These are phyloP conservation scores for Dicentrarchus labrax DNA, from an alignment of 2,113 vertebrate genomes.

Conservation along the genomic window DNA sequence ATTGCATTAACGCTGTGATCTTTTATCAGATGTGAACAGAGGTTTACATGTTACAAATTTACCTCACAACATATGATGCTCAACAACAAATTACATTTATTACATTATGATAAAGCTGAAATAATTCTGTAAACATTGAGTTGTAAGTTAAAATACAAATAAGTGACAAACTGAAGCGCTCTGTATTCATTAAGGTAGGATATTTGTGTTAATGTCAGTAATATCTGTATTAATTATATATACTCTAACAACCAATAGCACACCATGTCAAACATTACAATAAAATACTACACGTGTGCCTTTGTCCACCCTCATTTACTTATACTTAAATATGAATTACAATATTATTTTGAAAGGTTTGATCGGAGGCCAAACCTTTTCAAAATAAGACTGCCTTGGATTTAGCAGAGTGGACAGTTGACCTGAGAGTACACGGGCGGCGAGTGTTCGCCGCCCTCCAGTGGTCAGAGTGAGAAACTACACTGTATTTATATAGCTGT, in stretches of 20 bases:
- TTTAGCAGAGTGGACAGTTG: background rate
- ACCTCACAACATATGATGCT: background rate
- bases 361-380: background rate
- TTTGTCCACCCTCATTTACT: background rate
- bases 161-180: background rate
- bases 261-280: background rate
- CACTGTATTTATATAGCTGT: background rate
- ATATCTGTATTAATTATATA: background rate
- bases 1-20: background rate
- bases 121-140: background rate
- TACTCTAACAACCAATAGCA: background rate
- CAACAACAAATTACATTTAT: background rate
- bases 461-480: background rate
- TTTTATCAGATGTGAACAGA: slow-evolving; percentile 18
- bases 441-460: slow-evolving; percentile 6
- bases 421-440: background rate
- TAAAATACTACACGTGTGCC: too few species aligned
- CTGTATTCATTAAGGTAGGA: background rate
- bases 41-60: background rate
- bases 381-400: background rate
- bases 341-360: background rate
- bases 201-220: background rate
- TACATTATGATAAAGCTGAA: background rate
- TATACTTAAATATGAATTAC: background rate
- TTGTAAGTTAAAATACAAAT: too few species aligned